Evolutionary conservation across 2,113 vertebrate species (phyloP), one percentile per base, ranked within the genome.

Genomic region (Nanger granti): DNA sequence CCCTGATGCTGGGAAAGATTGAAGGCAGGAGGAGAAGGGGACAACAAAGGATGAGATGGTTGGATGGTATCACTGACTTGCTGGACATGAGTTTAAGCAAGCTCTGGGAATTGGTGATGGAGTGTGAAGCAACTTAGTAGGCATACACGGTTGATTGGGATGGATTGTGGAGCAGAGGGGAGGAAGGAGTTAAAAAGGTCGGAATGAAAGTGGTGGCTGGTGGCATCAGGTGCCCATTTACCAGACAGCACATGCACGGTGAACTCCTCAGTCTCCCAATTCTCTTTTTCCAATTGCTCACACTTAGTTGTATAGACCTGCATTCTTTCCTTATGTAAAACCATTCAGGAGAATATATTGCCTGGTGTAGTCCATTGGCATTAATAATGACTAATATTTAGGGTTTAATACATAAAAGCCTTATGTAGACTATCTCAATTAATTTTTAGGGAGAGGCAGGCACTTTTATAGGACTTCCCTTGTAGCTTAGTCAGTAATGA

Each of bases 221-320:
- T 41, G 55, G 41, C 29, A 1, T 41, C 52, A 83, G 85, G 57
- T 0, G 37, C 20, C 28, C 4, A 1, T 26, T 66, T 0, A 7
- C 66, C 37, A 52, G n/a, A 44, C 8, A 31, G 24, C 24, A 54
- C 29, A 49, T 64, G 2, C 5, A 29, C 0, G 8, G 62, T 13
- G 15, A 44, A 5, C 15, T 2, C 88, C 24, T 73, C 5, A 17
- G 8, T 4, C 15, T 49, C 47, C 37, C 55, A 85, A 3, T 20
- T 85, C 26, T 89, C 41, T 10, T 92, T 44, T 44, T 37, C 59
- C 44, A 24, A 18, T 15, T 12, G 14, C 49, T 83, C 69, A 44
- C 13, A 1, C 37, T 47, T 7, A 29, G 17, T 57, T 82, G 6
- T 13, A 37, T 2, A 92, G 11, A 83, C 34, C 57, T 29, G 8